Evolutionary conservation across 35 echinoderm and acorn worm species (phyloP).

Genomic region (Anneissia japonica): DNA sequence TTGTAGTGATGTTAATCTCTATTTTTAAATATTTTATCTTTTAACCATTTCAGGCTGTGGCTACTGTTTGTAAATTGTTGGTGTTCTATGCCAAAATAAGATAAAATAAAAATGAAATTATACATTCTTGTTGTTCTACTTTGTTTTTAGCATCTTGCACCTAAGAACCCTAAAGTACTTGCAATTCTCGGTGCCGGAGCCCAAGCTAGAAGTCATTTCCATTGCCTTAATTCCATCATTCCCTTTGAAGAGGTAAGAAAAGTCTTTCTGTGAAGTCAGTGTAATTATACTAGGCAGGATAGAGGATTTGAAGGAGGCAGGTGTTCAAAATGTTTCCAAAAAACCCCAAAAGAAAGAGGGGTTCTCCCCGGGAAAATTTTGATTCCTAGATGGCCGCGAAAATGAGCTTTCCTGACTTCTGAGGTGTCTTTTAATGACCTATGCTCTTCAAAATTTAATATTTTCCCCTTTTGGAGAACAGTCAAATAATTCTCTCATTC

Average conservation of each 20-base stretch:
- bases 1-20: neutral
- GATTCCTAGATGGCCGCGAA: too few species aligned
- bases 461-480: too few species aligned
- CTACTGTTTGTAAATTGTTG: neutral
- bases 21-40: neutral
- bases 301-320: too few species aligned
- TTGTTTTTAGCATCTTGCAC: slow-evolving; percentile 65
- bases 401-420: too few species aligned
- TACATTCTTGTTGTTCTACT: neutral
- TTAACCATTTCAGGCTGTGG: neutral
- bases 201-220: slow-evolving; percentile 39
- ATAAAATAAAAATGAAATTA: neutral
- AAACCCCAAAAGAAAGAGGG: too few species aligned
- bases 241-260: slow-evolving; percentile 48
- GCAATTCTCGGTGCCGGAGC: slow-evolving; percentile 68
- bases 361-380: too few species aligned
- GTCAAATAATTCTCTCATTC: too few species aligned
- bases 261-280: neutral
- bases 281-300: neutral
- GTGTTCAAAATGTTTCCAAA: too few species aligned
- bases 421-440: too few species aligned
- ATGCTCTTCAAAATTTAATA: too few species aligned
- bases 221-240: slow-evolving; percentile 34
- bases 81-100: neutral
- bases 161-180: slow-evolving; percentile 46